Base-by-base conservation (phyloP, 1,140 invertebrate species). In the Lanistes nyassanus region DNA sequence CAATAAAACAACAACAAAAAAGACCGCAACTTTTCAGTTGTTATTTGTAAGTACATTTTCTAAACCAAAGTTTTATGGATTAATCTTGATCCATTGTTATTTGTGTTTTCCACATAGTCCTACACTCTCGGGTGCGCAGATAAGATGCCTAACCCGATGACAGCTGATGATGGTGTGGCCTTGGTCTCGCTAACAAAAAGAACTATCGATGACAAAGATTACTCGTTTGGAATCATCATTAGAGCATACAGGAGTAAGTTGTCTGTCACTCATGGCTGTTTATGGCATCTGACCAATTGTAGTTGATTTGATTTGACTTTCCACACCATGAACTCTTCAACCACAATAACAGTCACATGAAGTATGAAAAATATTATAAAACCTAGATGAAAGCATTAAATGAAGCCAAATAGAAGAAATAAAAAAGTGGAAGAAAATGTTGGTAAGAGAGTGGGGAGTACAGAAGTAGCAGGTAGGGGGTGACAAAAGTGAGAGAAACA, bases 181-280 rank as follows among this genome's bases (percentile, higher is more conserved):
- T 60, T 36, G 23, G 42, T 72, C 34, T 13, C 36, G 1, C 56
- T 72, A n/a, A 37, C 70, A 60, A 31, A 37, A 6, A 31, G 31
- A 21, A 55, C 11, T 21, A 23, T 60, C 2, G 56, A 72, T 19
- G 70, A 72, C n/a, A 53, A 55, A 13, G 70, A 72, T 37, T 72
- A 60, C 36, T 72, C 56, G 34, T 72, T 60, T 42, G 70, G 56
- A 21, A 39, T 72, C 34, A 62, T 42, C 11, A n/a, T 72, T 42
- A 55, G 70, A 21, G 70, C 42, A 13, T 72, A 72, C 42, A 72
- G 60, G 60, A 37, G 70, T 72, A 37, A 58, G 36, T 19, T 3
- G 13, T 36, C n/a, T 56, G 34, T 23, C 9, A 21, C 26, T 16
- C 58, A 34, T 11, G 13, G n/a, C n/a, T n/a, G n/a, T n/a, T n/a